Conservation (phyloP, 2,888 invertebrate species). For the Parnassius glacialis region DNA sequence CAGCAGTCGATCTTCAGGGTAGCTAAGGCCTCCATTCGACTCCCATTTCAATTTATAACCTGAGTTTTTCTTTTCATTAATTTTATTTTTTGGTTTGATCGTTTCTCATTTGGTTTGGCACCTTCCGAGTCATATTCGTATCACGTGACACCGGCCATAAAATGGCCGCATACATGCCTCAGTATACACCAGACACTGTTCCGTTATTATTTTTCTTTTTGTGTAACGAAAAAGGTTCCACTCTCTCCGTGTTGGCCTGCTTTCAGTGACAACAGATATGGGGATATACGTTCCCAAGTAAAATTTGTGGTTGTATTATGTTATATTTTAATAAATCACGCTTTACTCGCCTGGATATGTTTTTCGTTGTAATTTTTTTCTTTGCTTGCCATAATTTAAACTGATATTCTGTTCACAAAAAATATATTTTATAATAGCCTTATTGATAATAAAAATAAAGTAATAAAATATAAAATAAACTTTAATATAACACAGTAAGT, state of each 20-base stretch:
- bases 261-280: slow-evolving; percentile 63
- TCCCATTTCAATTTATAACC: slow-evolving; percentile 40
- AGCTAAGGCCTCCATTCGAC: slow-evolving; percentile 59
- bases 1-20: slow-evolving; percentile 53
- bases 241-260: slow-evolving; percentile 66
- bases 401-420: too few species aligned
- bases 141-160: slow-evolving; percentile 64
- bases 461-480: too few species aligned
- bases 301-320: background rate
- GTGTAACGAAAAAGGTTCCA: slow-evolving; percentile 46
- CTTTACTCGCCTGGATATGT: slow-evolving; percentile 18
- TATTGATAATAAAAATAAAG: too few species aligned
- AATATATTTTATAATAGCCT: too few species aligned
- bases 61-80: slow-evolving; percentile 25
- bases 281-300: slow-evolving; percentile 33
- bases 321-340: slow-evolving; percentile 6
- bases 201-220: slow-evolving; percentile 39
- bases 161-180: slow-evolving; percentile 59
- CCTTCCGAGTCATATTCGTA: slow-evolving; percentile 71
- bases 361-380: background rate
- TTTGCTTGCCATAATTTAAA: too few species aligned
- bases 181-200: slow-evolving; percentile 65
- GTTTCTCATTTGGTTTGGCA: slow-evolving; percentile 55
- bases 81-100: slow-evolving; percentile 44
- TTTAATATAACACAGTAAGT: too few species aligned